These are phyloP conservation scores for Epirrhoe alternata DNA, from an alignment of 2,888 invertebrate species.

Conservation along the genomic window DNA sequence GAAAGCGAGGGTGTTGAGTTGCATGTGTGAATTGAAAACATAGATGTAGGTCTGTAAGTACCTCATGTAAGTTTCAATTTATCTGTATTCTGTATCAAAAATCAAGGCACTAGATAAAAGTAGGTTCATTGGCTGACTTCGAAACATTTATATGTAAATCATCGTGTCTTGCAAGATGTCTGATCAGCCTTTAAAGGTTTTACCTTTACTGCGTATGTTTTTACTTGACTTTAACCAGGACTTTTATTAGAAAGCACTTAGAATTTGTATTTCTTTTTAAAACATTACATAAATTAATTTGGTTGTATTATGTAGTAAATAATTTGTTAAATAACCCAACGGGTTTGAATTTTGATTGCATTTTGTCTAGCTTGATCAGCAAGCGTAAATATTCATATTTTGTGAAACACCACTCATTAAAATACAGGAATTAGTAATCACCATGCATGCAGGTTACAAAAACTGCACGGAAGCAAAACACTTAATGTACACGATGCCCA, in stretches of 20 bases:
- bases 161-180: too few relatives aligned
- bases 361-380: slow-evolving; percentile 5
- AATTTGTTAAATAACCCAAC: background rate
- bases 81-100: background rate
- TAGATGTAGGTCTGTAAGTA: background rate
- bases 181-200: too few relatives aligned
- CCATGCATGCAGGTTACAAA: background rate
- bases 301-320: too few relatives aligned
- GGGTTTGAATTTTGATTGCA: background rate
- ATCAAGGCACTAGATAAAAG: too few relatives aligned
- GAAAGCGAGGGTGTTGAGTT: slow-evolving; percentile 54
- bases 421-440: slow-evolving; percentile 13
- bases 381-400: slow-evolving; percentile 13
- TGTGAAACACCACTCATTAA: slow-evolving; percentile 15
- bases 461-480: slow-evolving; percentile 1
- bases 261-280: too few relatives aligned
- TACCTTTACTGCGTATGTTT: too few relatives aligned
- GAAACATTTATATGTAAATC: too few relatives aligned
- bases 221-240: too few relatives aligned
- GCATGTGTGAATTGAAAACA: slow-evolving; percentile 29
- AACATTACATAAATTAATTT: too few relatives aligned
- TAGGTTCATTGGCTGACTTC: too few relatives aligned
- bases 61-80: background rate
- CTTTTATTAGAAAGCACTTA: too few relatives aligned
- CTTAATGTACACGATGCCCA: background rate